Percentiles rank a stretch among this genome's conserved stretches.
Evolutionary conservation across 2,113 vertebrate genomes (phyloP).

Genomic region (Crotalus helleri): DNA sequence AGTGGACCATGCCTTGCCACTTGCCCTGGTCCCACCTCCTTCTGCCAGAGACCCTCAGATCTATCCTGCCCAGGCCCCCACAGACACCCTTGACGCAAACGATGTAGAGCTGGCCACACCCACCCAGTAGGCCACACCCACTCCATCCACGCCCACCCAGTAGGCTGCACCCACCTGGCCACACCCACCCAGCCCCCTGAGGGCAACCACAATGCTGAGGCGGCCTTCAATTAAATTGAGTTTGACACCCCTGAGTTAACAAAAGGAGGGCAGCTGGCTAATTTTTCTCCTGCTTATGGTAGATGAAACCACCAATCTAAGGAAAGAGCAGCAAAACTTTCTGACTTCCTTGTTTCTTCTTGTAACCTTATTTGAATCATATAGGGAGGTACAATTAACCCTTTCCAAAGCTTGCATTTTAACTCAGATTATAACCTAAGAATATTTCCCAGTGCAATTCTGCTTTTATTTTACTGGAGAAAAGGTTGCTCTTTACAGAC

Average conservation of each 20-base stretch:
- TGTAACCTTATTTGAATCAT: not conserved
- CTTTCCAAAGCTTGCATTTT: not conserved
- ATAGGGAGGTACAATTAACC: not conserved
- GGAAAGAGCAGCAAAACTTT: not conserved
- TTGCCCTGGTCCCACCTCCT: too few species aligned
- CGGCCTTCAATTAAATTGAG: too few species aligned
- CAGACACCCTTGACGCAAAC: too few species aligned
- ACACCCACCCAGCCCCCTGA: too few species aligned
- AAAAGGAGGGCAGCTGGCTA: not conserved
- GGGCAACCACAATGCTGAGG: too few species aligned
- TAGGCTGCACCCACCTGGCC: too few species aligned
- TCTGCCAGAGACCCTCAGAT: too few species aligned
- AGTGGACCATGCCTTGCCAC: too few species aligned
- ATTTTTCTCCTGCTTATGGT: not conserved
- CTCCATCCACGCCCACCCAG: too few species aligned
- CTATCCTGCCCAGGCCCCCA: too few species aligned
- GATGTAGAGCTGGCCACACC: too few species aligned
- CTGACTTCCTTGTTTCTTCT: not conserved
- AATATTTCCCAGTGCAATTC: not conserved
- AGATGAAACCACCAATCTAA: not conserved
- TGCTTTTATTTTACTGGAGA: not conserved
- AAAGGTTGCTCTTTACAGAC: not conserved
- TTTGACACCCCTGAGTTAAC: not conserved
- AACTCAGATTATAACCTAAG: not conserved
- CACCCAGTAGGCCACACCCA: too few species aligned